Conservation (phyloP, 2,113 vertebrate genomes). For the Gymnarchus niloticus region DNA sequence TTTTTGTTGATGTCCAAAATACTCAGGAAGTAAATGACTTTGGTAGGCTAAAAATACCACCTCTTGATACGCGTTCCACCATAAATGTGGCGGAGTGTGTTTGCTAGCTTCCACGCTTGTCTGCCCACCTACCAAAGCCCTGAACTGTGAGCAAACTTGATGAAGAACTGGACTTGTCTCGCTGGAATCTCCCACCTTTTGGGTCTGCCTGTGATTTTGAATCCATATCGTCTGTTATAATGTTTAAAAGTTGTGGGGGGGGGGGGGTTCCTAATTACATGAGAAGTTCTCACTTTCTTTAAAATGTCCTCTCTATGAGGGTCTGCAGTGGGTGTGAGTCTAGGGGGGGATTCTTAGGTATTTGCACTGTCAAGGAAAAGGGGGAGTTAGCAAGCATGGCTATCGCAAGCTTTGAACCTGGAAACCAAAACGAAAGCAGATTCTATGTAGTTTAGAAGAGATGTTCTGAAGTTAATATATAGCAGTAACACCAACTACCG, state of each 20-base stretch:
- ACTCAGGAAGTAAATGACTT: constrained; percentile 26
- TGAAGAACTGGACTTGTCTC: background rate
- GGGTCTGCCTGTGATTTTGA: background rate
- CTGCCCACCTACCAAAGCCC: constrained; percentile 17
- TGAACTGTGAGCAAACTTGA: background rate
- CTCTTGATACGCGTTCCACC: background rate
- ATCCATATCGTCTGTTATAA: background rate
- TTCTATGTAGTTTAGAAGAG: constrained; percentile 63
- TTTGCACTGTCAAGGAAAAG: constrained; percentile 61
- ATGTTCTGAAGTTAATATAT: constrained; percentile 58
- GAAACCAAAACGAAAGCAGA: constrained; percentile 56
- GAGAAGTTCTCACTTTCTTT: background rate
- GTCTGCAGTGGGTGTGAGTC: background rate
- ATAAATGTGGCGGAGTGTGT: background rate
- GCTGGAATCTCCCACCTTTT: background rate
- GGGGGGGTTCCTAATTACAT: background rate
- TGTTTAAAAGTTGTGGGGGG: background rate
- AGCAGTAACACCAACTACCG: constrained; percentile 26
- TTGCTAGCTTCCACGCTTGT: background rate
- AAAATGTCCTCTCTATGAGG: background rate
- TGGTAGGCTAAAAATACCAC: constrained; percentile 3
- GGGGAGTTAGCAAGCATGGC: constrained; percentile 48
- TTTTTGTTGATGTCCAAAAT: background rate
- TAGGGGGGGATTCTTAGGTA: constrained; percentile 20
- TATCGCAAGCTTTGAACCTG: constrained; percentile 65